Conservation (phyloP, 2,888 invertebrate genomes). For the Metalampra italica region DNA sequence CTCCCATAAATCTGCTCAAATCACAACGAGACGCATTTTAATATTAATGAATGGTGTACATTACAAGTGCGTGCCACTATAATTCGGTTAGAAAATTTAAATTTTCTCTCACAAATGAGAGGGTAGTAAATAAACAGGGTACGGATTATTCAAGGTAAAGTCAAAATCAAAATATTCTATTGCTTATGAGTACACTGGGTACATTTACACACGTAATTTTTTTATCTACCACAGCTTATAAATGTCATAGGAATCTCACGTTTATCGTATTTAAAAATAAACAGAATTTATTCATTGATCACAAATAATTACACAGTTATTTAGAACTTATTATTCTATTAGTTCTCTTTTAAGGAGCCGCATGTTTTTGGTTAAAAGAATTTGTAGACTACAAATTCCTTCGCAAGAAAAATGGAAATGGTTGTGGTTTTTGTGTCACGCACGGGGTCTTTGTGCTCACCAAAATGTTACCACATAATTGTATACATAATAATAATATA, state of each 20-base stretch:
- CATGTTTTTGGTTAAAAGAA: neutral
- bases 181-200: no score
- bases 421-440: conserved; percentile 8
- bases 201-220: no score
- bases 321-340: neutral
- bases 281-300: no score
- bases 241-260: no score
- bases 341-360: neutral
- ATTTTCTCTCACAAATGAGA: no score
- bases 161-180: no score
- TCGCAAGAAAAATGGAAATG: neutral
- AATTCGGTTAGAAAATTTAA: no score
- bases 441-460: conserved; percentile 8
- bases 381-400: neutral
- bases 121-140: neutral
- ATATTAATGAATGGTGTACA: neutral
- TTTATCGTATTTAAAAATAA: no score
- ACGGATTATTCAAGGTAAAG: neutral
- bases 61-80: no score
- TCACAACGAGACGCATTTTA: neutral
- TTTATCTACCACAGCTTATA: no score
- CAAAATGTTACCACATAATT: neutral
- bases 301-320: no score
- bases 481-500: no score
- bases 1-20: neutral